phyloP scores from a whole-genome alignment of 2,797 vertebrate genomes.

The Chromis chromis region DNA sequence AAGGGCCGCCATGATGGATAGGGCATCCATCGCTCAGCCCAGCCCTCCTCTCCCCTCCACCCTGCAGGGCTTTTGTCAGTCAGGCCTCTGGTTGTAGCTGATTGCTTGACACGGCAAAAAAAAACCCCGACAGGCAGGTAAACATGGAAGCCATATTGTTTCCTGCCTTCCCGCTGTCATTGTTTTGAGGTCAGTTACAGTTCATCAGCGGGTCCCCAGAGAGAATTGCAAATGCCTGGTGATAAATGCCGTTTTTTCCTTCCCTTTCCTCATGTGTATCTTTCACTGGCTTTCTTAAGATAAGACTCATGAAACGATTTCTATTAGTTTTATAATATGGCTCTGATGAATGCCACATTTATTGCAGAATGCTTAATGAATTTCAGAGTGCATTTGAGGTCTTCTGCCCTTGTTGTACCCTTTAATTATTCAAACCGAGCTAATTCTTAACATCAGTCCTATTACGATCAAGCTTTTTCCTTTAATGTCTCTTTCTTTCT shows the following conservation, averaged over 20 bases:
- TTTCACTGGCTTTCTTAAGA: slow-evolving; percentile 49
- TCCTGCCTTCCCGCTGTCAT: slow-evolving; percentile 70
- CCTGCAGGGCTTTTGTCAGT: slow-evolving; percentile 80
- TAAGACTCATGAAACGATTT: slow-evolving; percentile 60
- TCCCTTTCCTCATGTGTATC: slow-evolving; percentile 40
- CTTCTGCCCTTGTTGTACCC: slow-evolving; percentile 38
- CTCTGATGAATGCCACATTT: slow-evolving; percentile 67
- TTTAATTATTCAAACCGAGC: slow-evolving; percentile 60
- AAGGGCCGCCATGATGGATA: slow-evolving; percentile 82
- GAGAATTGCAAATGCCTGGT: slow-evolving; percentile 48
- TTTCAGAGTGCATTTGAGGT: slow-evolving; percentile 53
- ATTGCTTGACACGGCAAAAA: slow-evolving; percentile 68
- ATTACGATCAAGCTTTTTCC: slow-evolving; percentile 29
- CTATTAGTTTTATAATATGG: slow-evolving; percentile 57
- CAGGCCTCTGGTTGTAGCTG: slow-evolving; percentile 72
- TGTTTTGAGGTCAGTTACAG: slow-evolving; percentile 81
- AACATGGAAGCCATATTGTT: slow-evolving; percentile 81
- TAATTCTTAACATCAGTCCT: slow-evolving; percentile 26
- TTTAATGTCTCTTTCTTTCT: slow-evolving; percentile 2
- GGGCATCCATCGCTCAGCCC: slow-evolving; percentile 78
- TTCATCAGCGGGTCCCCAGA: slow-evolving; percentile 68
- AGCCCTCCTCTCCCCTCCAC: slow-evolving; percentile 40
- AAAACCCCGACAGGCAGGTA: slow-evolving; percentile 63
- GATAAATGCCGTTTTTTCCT: slow-evolving; percentile 43
- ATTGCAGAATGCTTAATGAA: slow-evolving; percentile 59